These are phyloP conservation scores for Odocoileus hemionus DNA, from an alignment of 2,113 vertebrate species.

Conservation along the genomic window DNA sequence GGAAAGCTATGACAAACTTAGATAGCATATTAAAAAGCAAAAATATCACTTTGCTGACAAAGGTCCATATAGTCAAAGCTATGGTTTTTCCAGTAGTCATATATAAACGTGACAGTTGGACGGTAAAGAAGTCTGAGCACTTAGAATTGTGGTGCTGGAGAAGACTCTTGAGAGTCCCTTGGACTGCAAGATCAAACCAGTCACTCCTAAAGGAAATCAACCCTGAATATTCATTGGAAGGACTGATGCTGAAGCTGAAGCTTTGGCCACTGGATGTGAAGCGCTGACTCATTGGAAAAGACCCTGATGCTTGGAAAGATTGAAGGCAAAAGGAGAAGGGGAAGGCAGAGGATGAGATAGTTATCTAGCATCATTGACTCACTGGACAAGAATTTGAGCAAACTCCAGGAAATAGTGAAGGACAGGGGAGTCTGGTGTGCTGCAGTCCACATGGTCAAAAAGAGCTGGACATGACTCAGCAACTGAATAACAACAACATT, in stretches of 20 bases:
- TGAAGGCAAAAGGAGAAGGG: background rate
- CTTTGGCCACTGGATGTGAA: background rate
- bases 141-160: background rate
- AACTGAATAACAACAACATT: background rate
- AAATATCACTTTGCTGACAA: background rate
- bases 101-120: background rate
- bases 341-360: background rate
- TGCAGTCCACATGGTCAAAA: background rate
- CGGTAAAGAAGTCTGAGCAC: background rate
- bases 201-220: background rate
- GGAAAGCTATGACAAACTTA: background rate
- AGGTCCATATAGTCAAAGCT: background rate
- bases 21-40: background rate
- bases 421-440: background rate
- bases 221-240: background rate
- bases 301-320: background rate
- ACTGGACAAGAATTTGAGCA: background rate
- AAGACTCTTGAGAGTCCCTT: background rate
- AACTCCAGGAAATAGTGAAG: background rate
- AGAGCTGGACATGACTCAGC: background rate
- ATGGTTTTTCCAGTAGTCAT: background rate
- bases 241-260: background rate
- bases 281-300: background rate
- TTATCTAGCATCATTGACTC: background rate
- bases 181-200: background rate